Base-by-base conservation (phyloP, 2,797 vertebrate species). In the Chrysocyon brachyurus region DNA sequence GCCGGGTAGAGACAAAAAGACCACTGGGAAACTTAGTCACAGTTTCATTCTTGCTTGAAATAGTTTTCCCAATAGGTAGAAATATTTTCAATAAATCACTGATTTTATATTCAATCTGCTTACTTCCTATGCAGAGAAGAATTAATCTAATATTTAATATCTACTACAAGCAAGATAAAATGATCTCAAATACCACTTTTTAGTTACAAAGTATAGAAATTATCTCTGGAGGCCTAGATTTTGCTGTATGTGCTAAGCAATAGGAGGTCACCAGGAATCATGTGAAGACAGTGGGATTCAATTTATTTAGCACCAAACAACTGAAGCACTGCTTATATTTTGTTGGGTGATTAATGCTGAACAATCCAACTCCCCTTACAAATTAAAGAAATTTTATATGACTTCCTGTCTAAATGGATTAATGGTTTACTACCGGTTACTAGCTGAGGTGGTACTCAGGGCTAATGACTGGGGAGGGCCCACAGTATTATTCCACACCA, bases 401-500 rank as follows among this genome's bases (percentile, higher is more conserved):
- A 90, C 90, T 98, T 97, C 92, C 91, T 94, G 90, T 59, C 90
- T 89, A 63, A 95, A 96, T 88, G 83, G 94, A 97, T 98, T 97
- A 98, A 98, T 98, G 98, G 94, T 98, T 97, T 98, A 98, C 98
- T 98, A 89, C 97, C 97, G 92, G 98, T 98, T 99, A 98, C 98
- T 97, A 97, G 97, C 98, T 99, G 98, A 98, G 98, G 96, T 93
- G 94, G 86, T 96, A 98, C 94, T 97, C 73, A 92, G 98, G 97
- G 96, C 97, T 98, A 98, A 97, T 97, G 95, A 87, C 92, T 89
- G 96, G 97, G 97, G 81, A 75, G 96, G 82, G 95, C 96, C 97
- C 96, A 90, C 94, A 19, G 31, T 63, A 36, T 79, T 36, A 84
- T 90, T 96, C 28, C 75, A 98, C 97, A 93, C 97, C 91, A 95